phyloP scores from a whole-genome alignment of 2,888 invertebrate genomes.

The Lottia gigantea region DNA sequence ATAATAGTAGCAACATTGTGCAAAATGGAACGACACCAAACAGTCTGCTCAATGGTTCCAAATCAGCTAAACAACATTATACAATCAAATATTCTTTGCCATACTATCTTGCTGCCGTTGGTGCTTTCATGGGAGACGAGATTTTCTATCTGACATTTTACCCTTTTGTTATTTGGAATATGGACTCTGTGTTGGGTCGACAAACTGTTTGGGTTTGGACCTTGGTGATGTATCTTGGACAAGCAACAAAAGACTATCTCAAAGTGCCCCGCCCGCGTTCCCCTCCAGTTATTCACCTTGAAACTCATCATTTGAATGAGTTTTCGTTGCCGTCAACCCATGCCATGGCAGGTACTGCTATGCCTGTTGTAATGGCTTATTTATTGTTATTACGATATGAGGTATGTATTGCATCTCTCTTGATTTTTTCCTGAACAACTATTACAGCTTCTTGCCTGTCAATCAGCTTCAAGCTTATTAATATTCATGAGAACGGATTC shows the following conservation, averaged over 20 bases:
- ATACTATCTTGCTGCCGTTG: constrained; percentile 43
- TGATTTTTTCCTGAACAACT: not conserved
- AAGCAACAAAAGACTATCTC: constrained; percentile 51
- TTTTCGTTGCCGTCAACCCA: constrained; percentile 57
- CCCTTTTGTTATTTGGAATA: constrained; percentile 51
- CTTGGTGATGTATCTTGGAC: constrained; percentile 53
- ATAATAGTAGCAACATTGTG: not conserved
- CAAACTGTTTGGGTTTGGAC: constrained; percentile 48
- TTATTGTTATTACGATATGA: constrained; percentile 44
- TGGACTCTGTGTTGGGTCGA: constrained; percentile 43
- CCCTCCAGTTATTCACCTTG: constrained; percentile 53
- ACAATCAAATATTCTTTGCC: constrained; percentile 37
- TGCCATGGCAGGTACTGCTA: constrained; percentile 54
- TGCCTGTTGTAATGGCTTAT: constrained; percentile 45
- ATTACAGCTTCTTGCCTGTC: too few relatives aligned
- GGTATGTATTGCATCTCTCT: constrained; percentile 34
- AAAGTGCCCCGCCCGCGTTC: constrained; percentile 52
- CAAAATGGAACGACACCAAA: not conserved
- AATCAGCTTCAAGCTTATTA: too few relatives aligned
- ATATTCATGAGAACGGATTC: too few relatives aligned
- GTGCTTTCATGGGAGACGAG: constrained; percentile 54
- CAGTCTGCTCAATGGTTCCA: constrained; percentile 12
- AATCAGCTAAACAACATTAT: constrained; percentile 11
- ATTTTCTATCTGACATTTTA: constrained; percentile 48
- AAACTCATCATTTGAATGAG: constrained; percentile 49